These are phyloP conservation scores for Eupithecia dodoneata DNA, from an alignment of 2,888 invertebrate genomes.

Conservation along the genomic window DNA sequence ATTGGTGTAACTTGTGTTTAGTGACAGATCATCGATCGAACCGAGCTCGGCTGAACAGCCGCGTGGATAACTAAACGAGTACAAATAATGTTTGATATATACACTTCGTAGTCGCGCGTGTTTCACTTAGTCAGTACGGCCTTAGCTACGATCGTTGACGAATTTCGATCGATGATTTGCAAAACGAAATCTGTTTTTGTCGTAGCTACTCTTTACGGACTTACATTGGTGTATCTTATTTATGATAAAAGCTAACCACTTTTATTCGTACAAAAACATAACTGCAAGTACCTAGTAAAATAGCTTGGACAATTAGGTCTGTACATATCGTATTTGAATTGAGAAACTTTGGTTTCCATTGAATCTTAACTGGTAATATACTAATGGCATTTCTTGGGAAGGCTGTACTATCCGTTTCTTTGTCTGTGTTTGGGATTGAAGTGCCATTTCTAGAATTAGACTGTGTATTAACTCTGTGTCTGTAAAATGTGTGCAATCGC, in stretches of 20 bases:
- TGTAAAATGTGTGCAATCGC: constrained; percentile 24
- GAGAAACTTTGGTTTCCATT: constrained; percentile 49
- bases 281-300: constrained; percentile 30
- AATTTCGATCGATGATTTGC: constrained; percentile 47
- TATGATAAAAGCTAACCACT: constrained; percentile 25
- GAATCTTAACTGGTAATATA: constrained; percentile 45
- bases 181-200: constrained; percentile 37
- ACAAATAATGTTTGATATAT: constrained; percentile 51
- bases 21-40: constrained; percentile 50
- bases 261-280: constrained; percentile 39
- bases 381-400: constrained; percentile 50
- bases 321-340: constrained; percentile 60
- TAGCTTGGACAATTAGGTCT: constrained; percentile 49
- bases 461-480: constrained; percentile 27
- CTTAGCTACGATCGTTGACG: constrained; percentile 24
- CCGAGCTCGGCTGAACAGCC: constrained; percentile 40
- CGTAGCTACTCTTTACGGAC: constrained; percentile 42
- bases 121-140: constrained; percentile 36
- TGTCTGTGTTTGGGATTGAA: constrained; percentile 59
- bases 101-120: constrained; percentile 42
- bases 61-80: constrained; percentile 46
- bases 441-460: constrained; percentile 69
- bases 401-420: constrained; percentile 43
- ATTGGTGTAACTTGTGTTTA: constrained; percentile 33
- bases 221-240: constrained; percentile 34